These are phyloP conservation scores for Paelopatides confundens DNA, from an alignment of 53 echinoderm and acorn worm species.

Conservation along the genomic window DNA sequence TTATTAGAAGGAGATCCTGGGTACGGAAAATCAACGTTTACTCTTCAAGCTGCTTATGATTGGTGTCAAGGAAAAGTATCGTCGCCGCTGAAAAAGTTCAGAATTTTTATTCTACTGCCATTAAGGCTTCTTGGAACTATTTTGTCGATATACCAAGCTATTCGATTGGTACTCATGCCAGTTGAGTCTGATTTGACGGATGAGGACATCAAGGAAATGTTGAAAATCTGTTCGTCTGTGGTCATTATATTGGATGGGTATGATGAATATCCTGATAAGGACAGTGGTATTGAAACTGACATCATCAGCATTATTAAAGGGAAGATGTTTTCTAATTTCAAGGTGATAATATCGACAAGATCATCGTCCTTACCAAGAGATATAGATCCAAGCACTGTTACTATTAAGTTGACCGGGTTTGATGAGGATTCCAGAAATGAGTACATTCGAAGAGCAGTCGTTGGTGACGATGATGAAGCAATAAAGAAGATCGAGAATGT, in stretches of 20 bases:
- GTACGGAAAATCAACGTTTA: neutral
- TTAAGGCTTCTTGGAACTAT: neutral
- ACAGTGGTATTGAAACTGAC: neutral
- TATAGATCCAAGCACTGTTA: neutral
- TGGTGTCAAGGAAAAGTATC: neutral
- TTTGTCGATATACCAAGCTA: neutral
- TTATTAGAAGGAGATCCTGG: neutral
- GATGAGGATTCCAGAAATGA: neutral
- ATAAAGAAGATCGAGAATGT: neutral
- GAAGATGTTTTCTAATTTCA: neutral
- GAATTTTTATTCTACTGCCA: neutral
- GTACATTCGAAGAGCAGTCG: neutral
- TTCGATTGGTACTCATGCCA: neutral
- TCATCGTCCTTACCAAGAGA: neutral
- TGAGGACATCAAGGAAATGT: neutral
- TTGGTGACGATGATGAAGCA: neutral
- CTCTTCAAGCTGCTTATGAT: neutral
- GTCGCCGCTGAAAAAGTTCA: neutral
- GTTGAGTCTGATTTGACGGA: neutral
- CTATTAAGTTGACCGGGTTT: neutral
- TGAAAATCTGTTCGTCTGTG: neutral
- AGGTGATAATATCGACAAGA: neutral
- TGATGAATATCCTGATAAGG: neutral
- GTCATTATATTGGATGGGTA: constrained; percentile 1
- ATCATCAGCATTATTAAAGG: neutral